phyloP scores from a whole-genome alignment of 2,113 vertebrate species.

The Pteronura brasiliensis region DNA sequence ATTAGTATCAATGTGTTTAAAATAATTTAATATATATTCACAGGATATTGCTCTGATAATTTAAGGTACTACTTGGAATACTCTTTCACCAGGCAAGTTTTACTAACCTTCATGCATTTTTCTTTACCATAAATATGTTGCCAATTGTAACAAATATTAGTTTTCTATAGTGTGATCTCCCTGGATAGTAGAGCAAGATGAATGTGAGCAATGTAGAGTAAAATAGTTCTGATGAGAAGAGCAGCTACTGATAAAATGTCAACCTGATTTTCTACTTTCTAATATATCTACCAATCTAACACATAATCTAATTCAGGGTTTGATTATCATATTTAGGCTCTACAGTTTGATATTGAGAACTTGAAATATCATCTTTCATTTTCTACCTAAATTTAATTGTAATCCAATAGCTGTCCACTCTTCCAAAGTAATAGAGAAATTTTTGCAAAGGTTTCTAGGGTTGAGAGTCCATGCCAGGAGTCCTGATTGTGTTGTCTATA shows the following conservation, averaged over 20 bases:
- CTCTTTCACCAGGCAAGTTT: background rate
- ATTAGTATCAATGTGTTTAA: background rate
- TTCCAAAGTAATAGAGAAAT: conserved; percentile 39
- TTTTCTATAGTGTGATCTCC: background rate
- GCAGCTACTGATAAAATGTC: conserved; percentile 28
- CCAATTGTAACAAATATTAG: background rate
- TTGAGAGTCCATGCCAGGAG: background rate
- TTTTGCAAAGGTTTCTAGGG: conserved; percentile 50
- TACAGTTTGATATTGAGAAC: conserved; percentile 54
- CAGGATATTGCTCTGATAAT: background rate
- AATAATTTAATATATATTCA: background rate
- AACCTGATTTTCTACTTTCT: conserved; percentile 54
- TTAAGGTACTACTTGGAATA: background rate
- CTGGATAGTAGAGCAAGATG: background rate
- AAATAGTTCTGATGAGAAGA: conserved; percentile 39
- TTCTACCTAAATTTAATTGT: conserved; percentile 65
- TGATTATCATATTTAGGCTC: conserved; percentile 65
- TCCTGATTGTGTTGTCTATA: background rate
- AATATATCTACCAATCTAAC: conserved; percentile 52
- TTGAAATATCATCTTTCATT: conserved; percentile 63
- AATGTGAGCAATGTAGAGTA: conserved; percentile 6
- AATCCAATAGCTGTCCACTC: conserved; percentile 40
- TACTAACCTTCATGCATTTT: background rate
- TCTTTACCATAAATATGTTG: background rate
- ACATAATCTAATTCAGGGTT: conserved; percentile 57